A percentile compares a stretch with the other conserved stretches of the same genome.
phyloP scores from a whole-genome alignment of 1,140 invertebrate species.

The Zaprionus taronus region DNA sequence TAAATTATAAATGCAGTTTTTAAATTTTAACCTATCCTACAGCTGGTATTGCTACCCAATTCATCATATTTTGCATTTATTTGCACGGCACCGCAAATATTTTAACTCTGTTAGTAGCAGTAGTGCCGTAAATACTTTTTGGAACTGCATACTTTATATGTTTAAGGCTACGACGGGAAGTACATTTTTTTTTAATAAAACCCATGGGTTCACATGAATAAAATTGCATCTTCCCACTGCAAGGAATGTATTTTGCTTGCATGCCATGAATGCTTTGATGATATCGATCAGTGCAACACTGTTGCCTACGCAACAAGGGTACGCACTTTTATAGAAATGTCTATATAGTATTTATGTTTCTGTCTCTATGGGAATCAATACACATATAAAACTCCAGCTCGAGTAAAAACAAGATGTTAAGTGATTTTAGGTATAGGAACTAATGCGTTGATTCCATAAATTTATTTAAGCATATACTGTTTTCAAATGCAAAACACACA shows the following conservation, averaged over 20 bases:
- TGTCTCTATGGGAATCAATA: no score
- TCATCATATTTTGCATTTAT: conserved; percentile 58
- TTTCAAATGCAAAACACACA: background rate
- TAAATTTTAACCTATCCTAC: background rate
- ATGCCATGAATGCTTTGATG: conserved; percentile 69
- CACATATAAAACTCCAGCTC: no score
- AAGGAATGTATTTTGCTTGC: conserved; percentile 44
- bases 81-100: conserved; percentile 53
- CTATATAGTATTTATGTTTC: no score
- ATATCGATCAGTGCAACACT: conserved; percentile 38
- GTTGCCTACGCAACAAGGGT: conserved; percentile 14
- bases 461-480: background rate
- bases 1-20: conserved; percentile 53
- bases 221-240: conserved; percentile 46
- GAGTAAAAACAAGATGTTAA: conserved; percentile 33
- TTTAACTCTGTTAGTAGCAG: conserved; percentile 37
- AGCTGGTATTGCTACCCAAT: conserved; percentile 5
- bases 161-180: background rate
- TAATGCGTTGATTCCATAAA: background rate
- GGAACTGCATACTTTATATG: conserved; percentile 47
- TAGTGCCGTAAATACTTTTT: conserved; percentile 57
- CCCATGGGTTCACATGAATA: conserved; percentile 71
- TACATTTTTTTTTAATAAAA: conserved; percentile 48
- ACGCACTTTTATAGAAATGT: conserved; percentile 17
- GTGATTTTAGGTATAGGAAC: conserved; percentile 58